phyloP scores from a whole-genome alignment of 2,113 vertebrate genomes.

The Physeter macrocephalus region DNA sequence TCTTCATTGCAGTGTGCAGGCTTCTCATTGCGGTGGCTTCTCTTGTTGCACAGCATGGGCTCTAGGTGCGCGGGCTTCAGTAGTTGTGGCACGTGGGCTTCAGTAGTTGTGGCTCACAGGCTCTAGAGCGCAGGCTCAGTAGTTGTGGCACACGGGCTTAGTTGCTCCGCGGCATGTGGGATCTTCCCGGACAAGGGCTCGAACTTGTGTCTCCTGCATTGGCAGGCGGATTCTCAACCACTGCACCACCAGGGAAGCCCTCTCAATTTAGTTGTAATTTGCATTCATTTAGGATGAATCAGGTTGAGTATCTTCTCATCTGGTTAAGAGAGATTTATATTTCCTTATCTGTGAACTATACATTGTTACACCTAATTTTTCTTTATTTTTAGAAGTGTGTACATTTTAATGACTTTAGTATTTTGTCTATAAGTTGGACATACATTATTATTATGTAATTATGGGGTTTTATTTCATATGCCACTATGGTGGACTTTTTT shows the following conservation, averaged over 20 bases:
- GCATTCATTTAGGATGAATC: not conserved
- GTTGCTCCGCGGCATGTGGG: too few relatives aligned
- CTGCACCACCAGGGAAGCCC: too few relatives aligned
- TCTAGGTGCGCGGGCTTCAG: too few relatives aligned
- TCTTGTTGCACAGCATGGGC: too few relatives aligned
- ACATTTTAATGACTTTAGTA: not conserved
- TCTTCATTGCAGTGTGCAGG: accelerated
- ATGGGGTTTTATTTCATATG: not conserved
- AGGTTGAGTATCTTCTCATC: not conserved
- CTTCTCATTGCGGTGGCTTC: too few relatives aligned
- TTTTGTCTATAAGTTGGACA: not conserved
- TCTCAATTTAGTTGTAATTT: not conserved
- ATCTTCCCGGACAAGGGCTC: too few relatives aligned
- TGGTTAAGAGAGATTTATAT: not conserved
- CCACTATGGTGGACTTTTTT: not conserved
- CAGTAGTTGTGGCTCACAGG: too few relatives aligned
- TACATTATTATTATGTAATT: not conserved
- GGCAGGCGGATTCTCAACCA: too few relatives aligned
- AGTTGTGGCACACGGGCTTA: too few relatives aligned
- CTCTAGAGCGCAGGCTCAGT: too few relatives aligned
- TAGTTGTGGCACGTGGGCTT: too few relatives aligned
- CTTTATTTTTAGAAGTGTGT: not conserved
- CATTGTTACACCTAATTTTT: not conserved
- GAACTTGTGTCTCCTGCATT: too few relatives aligned
- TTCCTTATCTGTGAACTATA: not conserved